phyloP scores from a whole-genome alignment of 2,888 invertebrate species.

The Norana najaformis region DNA sequence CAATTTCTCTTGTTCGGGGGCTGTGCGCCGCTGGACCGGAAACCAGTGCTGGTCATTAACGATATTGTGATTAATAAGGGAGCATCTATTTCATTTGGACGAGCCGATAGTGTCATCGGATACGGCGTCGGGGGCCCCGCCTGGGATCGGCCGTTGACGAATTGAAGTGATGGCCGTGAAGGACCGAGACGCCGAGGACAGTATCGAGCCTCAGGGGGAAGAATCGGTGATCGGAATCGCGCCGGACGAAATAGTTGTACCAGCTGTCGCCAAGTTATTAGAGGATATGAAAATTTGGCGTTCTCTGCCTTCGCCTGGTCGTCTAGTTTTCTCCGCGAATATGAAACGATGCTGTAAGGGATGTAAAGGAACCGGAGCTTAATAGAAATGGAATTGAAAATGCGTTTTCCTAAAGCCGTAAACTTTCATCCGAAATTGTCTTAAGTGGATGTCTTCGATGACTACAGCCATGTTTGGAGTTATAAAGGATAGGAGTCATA shows the following conservation, averaged over 20 bases:
- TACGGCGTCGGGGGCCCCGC: constrained; percentile 1
- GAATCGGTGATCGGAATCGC: neutral
- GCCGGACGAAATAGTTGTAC: constrained; percentile 18
- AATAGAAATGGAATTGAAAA: neutral
- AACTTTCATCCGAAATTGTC: neutral
- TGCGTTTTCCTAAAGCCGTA: neutral
- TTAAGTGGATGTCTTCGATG: no score
- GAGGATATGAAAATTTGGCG: constrained; percentile 19
- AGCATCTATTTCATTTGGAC: constrained; percentile 25
- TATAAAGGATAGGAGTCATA: neutral
- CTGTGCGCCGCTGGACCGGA: constrained; percentile 1
- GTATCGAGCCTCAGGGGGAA: constrained; percentile 7
- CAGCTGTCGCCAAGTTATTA: constrained; percentile 27
- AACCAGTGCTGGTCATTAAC: constrained; percentile 24
- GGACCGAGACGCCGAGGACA: neutral
- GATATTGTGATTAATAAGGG: constrained; percentile 27
- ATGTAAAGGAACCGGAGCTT: neutral
- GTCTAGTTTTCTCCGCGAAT: neutral
- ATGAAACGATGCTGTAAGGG: neutral
- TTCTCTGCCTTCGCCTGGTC: neutral
- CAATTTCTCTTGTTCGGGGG: neutral
- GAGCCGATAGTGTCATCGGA: constrained; percentile 20
- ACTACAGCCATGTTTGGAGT: neutral
- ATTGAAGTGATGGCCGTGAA: constrained; percentile 21
- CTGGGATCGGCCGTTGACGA: constrained; percentile 8